Percentiles rank a stretch among this genome's conserved stretches.
phyloP scores from a whole-genome alignment of 2,888 invertebrate genomes.

The Augochlorella aurata region DNA sequence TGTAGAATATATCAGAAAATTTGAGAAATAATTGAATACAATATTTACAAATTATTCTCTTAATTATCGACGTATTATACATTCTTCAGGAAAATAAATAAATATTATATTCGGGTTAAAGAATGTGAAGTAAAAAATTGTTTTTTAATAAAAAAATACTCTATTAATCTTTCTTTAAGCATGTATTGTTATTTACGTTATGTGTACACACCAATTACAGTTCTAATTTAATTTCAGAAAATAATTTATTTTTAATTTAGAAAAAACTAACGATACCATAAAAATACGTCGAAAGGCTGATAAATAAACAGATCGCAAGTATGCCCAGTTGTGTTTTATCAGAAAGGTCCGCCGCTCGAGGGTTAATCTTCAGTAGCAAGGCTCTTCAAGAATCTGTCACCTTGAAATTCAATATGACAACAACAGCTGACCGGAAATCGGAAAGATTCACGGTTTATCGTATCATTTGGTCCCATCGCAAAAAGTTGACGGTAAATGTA shows the following conservation, averaged over 20 bases:
- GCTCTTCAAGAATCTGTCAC: constrained; percentile 9
- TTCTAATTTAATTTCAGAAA: background rate
- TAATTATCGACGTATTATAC: background rate
- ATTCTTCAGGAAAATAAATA: background rate
- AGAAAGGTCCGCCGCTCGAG: no score
- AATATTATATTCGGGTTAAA: background rate
- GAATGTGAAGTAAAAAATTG: background rate
- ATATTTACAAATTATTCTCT: background rate
- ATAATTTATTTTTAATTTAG: no score
- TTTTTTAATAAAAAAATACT: background rate
- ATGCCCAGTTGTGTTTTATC: no score
- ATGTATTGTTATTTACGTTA: background rate
- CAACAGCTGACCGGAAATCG: constrained; percentile 90
- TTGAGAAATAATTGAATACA: background rate
- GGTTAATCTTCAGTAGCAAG: background rate
- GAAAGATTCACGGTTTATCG: constrained; percentile 83
- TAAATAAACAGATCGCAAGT: no score
- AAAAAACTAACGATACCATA: no score
- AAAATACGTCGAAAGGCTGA: no score
- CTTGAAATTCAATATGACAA: constrained; percentile 82
- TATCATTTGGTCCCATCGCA: constrained; percentile 82
- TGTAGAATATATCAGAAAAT: background rate
- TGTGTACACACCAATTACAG: background rate
- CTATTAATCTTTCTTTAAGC: background rate
- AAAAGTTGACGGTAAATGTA: constrained; percentile 84